Evolutionary conservation across 1,140 invertebrate genomes (phyloP), one percentile per base, ranked within the genome.

Genomic region (Globodera rostochiensis): DNA sequence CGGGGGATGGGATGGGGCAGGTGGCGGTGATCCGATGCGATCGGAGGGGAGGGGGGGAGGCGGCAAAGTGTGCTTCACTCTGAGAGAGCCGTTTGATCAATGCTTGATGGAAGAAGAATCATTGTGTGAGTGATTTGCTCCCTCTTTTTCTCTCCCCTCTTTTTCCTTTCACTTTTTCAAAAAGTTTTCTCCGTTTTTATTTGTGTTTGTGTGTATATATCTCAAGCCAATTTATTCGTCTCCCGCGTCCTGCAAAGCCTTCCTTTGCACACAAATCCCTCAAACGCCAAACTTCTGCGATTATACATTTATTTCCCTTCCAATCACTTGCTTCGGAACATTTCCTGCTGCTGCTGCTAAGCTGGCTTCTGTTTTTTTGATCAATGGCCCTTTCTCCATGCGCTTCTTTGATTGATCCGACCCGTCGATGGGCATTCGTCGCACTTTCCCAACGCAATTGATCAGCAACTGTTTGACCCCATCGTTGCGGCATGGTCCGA

Each of bases 61-160:
- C 0, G 5, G 57, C 1, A n/a, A n/a, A n/a, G n/a, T n/a, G n/a
- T n/a, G n/a, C 9, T 36, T 36, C 25, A 36, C 25, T 36, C 25
- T 2, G 2, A 15, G 57, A 60, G 15, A 60, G 57, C 1, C 11
- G 57, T 60, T 60, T 60, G 57, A 15, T 11, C 8, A 53, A 53
- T 53, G 50, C 50, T 8, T 53, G 8, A 53, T 13, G 8, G 50
- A 53, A 53, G 8, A 8, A 53, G 50, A 53, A 53, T 53, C 13
- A 8, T 13, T 53, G 8, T 8, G 50, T 53, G 13, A 53, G 13
- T 8, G 50, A 53, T 11, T 36, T 64, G 36, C 50, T 70, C 45
- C 45, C 8, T 36, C 57, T 75, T 69, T 53, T 69, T 73, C 74
- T 80, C 67, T 15, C 60, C 36, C 21, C 19, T 77, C 21, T 77